Evolutionary conservation across 2,888 invertebrate species (phyloP), one percentile per base, ranked within the genome.

Genomic region (Drosophila nr. fundita): DNA sequence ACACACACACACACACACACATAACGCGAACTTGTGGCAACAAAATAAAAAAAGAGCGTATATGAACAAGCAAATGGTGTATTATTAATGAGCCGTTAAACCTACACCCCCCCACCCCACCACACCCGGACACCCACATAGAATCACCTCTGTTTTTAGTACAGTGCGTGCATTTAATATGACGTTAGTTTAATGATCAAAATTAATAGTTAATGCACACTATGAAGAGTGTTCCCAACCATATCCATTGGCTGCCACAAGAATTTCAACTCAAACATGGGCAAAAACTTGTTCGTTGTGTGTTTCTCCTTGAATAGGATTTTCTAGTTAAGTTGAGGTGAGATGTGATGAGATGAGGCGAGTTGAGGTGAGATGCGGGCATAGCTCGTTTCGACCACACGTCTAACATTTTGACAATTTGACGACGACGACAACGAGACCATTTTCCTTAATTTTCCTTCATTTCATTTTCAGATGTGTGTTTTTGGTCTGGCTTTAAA

Each of bases 81-180:
- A 83, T 69, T 67, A 81, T 73, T 83, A 86, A 83, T 86, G 75
- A 79, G 76, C 64, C 79, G 69, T 73, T 73, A 53, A 27, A 36
- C 54, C 75, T 73, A 50, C 45, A 42, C 13, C 66, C 63, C 42
- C 45, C 58, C 58, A 66, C 36, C 48, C 67, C 50, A 3, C 11
- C 6, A 1, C 13, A 53, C 34, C 10, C 18, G n/a, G 18, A 55
- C 27, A n/a, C 45, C 8, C 24, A 45, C 8, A 15, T 15, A 30
- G 38, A 57, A 32, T 18, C 29, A 32, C 15, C 48, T 36, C 42
- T 40, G 40, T 55, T 55, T 61, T 58, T 45, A 53, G 40, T 49
- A 72, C 49, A 75, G 66, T 75, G 74, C 73, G 86, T 85, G 83
- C 83, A 76, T 81, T 83, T 83, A 81, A 83, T 83, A 70, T 81